Percentiles rank a stretch among this genome's conserved stretches.
These are phyloP conservation scores for Aurelia coerulea DNA, from an alignment of 30 jellyfish, hydroid and myxozoan species.

Conservation along the genomic window DNA sequence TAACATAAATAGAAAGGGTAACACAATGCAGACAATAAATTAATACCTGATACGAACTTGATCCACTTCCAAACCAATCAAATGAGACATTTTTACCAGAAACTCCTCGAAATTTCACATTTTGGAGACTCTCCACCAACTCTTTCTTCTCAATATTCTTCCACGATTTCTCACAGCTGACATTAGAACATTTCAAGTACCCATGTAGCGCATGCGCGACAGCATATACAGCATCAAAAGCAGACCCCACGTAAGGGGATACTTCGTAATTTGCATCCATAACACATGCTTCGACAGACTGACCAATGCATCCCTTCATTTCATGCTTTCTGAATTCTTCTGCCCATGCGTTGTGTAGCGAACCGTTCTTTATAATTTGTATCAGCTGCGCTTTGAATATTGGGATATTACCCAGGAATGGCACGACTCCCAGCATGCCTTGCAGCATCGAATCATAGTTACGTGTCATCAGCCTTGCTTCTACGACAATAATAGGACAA, in stretches of 20 bases:
- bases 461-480: slow-evolving; percentile 21
- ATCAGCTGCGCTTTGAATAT: slow-evolving; percentile 41
- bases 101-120: slow-evolving; percentile 40
- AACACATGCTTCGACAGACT: slow-evolving; percentile 33
- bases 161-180: slow-evolving; percentile 11
- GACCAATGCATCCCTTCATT: slow-evolving; percentile 3
- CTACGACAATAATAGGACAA: too few relatives aligned
- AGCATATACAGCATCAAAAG: slow-evolving; percentile 90
- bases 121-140: slow-evolving; percentile 22
- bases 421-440: slow-evolving; percentile 83
- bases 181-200: slow-evolving; percentile 47
- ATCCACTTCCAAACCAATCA: slow-evolving; percentile 58
- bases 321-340: slow-evolving; percentile 35
- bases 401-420: slow-evolving; percentile 37
- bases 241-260: slow-evolving; percentile 68
- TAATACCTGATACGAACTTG: slow-evolving; percentile 42
- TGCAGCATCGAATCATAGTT: slow-evolving; percentile 20
- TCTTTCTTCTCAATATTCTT: slow-evolving; percentile 4
- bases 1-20: too few relatives aligned
- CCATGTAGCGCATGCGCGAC: slow-evolving; percentile 83
- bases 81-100: slow-evolving; percentile 47
- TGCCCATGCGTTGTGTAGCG: slow-evolving; percentile 42
- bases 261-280: slow-evolving; percentile 28
- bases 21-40: too few relatives aligned
- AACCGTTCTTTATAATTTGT: slow-evolving; percentile 5